These are phyloP conservation scores for Plectropomus leopardus DNA, from an alignment of 2,113 vertebrate genomes.

Conservation along the genomic window DNA sequence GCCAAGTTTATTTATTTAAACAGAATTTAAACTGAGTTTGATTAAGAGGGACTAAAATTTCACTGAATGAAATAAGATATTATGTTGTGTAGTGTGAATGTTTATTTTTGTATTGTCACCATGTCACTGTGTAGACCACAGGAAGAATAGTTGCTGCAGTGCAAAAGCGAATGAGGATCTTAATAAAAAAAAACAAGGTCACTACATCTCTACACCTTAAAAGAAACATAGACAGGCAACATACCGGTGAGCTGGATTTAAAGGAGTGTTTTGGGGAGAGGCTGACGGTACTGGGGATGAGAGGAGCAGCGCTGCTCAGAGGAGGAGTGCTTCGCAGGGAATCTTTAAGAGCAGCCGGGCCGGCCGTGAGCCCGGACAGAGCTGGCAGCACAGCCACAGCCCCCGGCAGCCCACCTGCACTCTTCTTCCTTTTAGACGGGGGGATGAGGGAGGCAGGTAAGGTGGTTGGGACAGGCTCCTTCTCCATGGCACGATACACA, in stretches of 20 bases:
- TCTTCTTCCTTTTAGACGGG: conserved; percentile 93
- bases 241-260: conserved; percentile 87
- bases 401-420: conserved; percentile 84
- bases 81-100: no score
- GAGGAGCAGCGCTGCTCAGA: conserved; percentile 83
- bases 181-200: no score
- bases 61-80: no score
- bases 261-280: conserved; percentile 91
- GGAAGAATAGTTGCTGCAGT: no score
- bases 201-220: neutral
- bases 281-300: conserved; percentile 82
- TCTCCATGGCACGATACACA: conserved; percentile 95
- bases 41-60: no score
- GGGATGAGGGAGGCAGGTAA: conserved; percentile 92
- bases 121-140: no score
- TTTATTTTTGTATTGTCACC: no score
- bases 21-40: no score
- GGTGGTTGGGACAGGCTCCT: conserved; percentile 90
- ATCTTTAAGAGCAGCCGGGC: conserved; percentile 87
- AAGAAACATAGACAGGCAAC: neutral
- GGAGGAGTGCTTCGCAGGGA: conserved; percentile 89
- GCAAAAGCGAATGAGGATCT: no score
- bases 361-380: conserved; percentile 59
- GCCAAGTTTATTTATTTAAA: no score
- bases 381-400: conserved; percentile 93